Evolutionary conservation across 2,113 vertebrate species (phyloP).

Genomic region (Chiloscyllium plagiosum): DNA sequence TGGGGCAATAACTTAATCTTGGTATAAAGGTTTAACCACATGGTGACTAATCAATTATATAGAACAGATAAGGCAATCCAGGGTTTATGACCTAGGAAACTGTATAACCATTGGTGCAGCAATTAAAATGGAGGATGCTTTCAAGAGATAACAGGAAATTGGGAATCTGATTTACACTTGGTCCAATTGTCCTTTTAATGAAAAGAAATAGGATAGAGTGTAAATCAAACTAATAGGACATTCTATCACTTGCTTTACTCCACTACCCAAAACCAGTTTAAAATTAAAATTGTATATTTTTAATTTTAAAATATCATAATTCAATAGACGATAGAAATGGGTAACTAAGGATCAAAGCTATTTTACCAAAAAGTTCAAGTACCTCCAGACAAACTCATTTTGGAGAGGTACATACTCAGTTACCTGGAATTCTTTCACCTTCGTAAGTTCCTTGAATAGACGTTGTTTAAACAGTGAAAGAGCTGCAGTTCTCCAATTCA

Average conservation of each 20-base stretch:
- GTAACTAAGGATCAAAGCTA: neutral
- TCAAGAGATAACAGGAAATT: neutral
- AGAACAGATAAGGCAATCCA: too few relatives aligned
- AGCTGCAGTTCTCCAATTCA: constrained; percentile 54
- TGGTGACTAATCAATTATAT: too few relatives aligned
- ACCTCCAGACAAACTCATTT: neutral
- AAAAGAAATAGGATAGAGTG: neutral
- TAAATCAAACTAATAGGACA: neutral
- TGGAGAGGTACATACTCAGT: neutral
- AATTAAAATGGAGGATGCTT: too few relatives aligned
- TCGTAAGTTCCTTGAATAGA: constrained; percentile 53
- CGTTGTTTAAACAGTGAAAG: constrained; percentile 65
- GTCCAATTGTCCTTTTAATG: neutral
- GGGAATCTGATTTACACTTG: neutral
- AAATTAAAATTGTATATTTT: neutral
- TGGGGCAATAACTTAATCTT: neutral
- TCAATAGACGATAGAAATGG: too few relatives aligned
- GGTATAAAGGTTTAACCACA: neutral
- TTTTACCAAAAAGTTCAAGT: neutral
- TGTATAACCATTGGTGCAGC: too few relatives aligned
- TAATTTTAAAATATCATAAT: neutral
- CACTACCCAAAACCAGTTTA: neutral
- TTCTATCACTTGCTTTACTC: neutral
- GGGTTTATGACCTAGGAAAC: too few relatives aligned
- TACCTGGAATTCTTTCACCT: constrained; percentile 55